phyloP scores from a whole-genome alignment of 2,113 vertebrate genomes.

The Tyrannus savana region DNA sequence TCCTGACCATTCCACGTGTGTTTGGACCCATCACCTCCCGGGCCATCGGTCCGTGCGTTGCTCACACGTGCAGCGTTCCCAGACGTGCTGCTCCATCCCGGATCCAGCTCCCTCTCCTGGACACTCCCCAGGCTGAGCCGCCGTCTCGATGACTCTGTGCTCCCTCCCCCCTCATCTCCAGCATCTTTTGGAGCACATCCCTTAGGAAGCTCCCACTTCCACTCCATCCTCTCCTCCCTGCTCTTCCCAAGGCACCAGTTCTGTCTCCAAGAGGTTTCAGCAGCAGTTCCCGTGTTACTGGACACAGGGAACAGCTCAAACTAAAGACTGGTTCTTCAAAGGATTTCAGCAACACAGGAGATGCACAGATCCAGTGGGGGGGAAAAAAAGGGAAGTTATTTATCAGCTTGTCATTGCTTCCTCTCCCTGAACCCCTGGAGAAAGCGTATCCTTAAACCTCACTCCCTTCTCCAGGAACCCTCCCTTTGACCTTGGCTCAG shows the following conservation, averaged over 20 bases:
- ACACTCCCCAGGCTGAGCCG: background rate
- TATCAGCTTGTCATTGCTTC: background rate
- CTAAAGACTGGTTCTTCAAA: background rate
- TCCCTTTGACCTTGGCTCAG: background rate
- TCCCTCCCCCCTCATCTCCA: background rate
- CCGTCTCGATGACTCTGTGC: rapidly evolving
- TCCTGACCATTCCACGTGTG: rapidly evolving
- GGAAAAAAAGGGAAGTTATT: background rate
- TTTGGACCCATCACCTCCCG: background rate
- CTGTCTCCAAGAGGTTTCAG: background rate
- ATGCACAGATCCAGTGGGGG: background rate
- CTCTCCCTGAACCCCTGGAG: background rate
- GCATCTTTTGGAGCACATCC: background rate
- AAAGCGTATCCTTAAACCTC: background rate
- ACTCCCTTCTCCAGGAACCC: background rate
- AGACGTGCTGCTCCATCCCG: background rate
- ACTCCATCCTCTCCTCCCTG: rapidly evolving
- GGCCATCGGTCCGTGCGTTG: rapidly evolving
- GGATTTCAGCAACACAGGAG: background rate
- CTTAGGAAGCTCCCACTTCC: background rate
- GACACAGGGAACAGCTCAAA: background rate
- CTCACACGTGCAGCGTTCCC: background rate
- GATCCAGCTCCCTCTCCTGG: conserved; percentile 49
- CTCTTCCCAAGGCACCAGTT: background rate
- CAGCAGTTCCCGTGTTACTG: rapidly evolving